These are phyloP conservation scores for Tribolium madens DNA, from an alignment of 1,140 invertebrate genomes.

Conservation along the genomic window DNA sequence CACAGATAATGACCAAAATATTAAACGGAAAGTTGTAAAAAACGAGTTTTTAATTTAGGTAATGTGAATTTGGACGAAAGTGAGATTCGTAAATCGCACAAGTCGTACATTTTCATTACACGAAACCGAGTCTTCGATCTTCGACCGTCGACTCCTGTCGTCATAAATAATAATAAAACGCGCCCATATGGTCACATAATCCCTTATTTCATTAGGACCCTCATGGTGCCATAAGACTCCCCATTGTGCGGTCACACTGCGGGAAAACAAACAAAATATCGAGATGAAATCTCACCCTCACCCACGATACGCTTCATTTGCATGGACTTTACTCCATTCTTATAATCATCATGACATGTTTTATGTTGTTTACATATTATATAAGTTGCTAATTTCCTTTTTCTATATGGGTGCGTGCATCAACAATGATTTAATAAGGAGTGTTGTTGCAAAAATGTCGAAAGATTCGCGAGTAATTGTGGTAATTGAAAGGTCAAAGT, in stretches of 20 bases:
- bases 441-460: background rate
- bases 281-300: background rate
- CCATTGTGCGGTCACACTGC: background rate
- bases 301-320: background rate
- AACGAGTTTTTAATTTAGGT: constrained; percentile 5
- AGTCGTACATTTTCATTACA: constrained; percentile 22
- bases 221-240: background rate
- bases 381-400: too few relatives aligned
- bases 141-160: background rate
- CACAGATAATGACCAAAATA: background rate
- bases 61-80: background rate
- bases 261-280: constrained; percentile 9
- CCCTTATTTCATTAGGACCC: constrained; percentile 8
- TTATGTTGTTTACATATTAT: too few relatives aligned
- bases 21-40: background rate
- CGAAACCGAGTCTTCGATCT: background rate
- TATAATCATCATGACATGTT: too few relatives aligned
- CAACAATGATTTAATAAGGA: too few relatives aligned
- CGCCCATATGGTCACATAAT: constrained; percentile 1
- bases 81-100: constrained; percentile 16
- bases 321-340: too few relatives aligned
- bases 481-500: background rate
- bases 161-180: constrained; percentile 27
- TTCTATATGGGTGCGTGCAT: background rate
- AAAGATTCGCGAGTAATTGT: background rate